These are phyloP conservation scores for Macropis europaea DNA, from an alignment of 2,888 invertebrate genomes.

Conservation along the genomic window DNA sequence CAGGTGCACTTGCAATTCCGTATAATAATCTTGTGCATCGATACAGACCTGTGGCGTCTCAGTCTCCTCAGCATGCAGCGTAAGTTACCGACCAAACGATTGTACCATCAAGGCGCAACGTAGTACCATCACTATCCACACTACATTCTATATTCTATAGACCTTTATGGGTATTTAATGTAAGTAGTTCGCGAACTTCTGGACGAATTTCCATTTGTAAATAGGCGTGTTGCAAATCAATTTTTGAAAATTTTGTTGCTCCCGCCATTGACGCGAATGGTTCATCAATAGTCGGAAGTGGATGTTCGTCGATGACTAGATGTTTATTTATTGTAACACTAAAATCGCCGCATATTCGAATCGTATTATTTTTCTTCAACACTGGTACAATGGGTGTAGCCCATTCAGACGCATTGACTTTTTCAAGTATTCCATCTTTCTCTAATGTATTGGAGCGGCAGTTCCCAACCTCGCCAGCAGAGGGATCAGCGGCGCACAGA, in stretches of 20 bases:
- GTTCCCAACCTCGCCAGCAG: too few species aligned
- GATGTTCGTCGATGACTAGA: not conserved
- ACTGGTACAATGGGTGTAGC: slow-evolving; percentile 1
- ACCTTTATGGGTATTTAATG: not conserved
- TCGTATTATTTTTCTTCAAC: not conserved
- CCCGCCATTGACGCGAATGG: not conserved
- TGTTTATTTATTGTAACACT: not conserved
- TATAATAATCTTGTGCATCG: slow-evolving; percentile 9
- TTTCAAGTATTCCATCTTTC: not conserved
- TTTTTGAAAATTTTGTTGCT: not conserved
- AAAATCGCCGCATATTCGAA: not conserved
- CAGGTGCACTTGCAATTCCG: slow-evolving; percentile 8
- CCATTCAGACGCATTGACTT: not conserved
- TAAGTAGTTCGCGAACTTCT: not conserved
- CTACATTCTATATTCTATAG: not conserved
- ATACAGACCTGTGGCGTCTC: too few species aligned
- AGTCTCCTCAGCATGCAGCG: too few species aligned
- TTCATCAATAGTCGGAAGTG: not conserved
- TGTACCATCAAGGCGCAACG: too few species aligned
- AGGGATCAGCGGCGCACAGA: too few species aligned
- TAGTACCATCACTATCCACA: too few species aligned
- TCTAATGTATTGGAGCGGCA: too few species aligned
- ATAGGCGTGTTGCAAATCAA: not conserved
- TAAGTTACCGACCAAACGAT: too few species aligned
- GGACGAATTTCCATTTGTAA: not conserved